Conservation (phyloP, 2,888 invertebrate species). For the Branchellion lobata region DNA sequence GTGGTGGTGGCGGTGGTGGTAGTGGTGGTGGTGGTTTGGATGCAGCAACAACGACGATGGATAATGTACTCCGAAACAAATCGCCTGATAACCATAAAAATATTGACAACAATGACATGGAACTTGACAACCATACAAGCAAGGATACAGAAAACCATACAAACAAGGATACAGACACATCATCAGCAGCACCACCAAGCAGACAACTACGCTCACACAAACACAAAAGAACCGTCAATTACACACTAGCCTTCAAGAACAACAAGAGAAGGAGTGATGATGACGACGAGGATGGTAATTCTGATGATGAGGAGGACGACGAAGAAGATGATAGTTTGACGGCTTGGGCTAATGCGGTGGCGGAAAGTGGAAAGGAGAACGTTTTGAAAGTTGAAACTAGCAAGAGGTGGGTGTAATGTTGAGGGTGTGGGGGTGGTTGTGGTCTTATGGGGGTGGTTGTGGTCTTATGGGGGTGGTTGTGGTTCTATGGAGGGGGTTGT, state of each 20-base stretch:
- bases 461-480: too few relatives aligned
- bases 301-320: conserved; percentile 1
- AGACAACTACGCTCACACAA: neutral
- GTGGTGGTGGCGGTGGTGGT: neutral
- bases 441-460: too few relatives aligned
- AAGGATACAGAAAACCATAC: neutral
- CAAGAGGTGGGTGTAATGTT: too few relatives aligned
- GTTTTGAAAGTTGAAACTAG: too few relatives aligned
- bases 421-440: too few relatives aligned
- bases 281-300: conserved; percentile 28
- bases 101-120: neutral
- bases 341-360: conserved; percentile 32
- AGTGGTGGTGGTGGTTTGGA: neutral
- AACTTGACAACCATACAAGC: neutral
- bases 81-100: neutral
- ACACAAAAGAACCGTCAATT: conserved; percentile 29
- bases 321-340: conserved; percentile 12
- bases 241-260: conserved; percentile 47
- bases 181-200: neutral
- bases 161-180: neutral
- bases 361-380: neutral
- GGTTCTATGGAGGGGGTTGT: too few relatives aligned
- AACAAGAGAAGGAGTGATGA: conserved; percentile 45
- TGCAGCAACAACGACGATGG: neutral
- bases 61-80: neutral